Base-by-base conservation (phyloP, 2,113 vertebrate species). In the Vicugna pacos region DNA sequence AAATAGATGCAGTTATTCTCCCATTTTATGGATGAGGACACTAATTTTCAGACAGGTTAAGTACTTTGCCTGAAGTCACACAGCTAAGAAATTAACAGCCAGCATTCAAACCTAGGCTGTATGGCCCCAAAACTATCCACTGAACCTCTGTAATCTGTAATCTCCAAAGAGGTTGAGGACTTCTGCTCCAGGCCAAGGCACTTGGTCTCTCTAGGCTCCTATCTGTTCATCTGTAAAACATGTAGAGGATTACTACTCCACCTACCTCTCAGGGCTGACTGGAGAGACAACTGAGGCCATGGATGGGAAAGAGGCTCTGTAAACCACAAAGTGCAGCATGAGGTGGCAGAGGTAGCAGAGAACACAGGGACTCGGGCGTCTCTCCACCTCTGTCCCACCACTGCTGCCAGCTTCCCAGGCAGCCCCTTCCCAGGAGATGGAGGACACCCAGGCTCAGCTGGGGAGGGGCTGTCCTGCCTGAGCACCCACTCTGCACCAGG, bases 391-490 rank as follows among this genome's bases (percentile, higher is more conserved):
- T 35, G 35, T 16, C n/a, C 48, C 38, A 48, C 60, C 72, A 28
- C 32, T 16, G 0, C 30, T 10, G 52, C 20, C 28, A 79, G 38
- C 85, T 92, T 91, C 89, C 17, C 77, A 72, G 81, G 89, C 52
- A 26, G 56, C 56, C 87, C 97, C 93, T 97, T 96, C 69, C 94
- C 96, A 60, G 52, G 26, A 15, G 54, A 52, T 24, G 93, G 93
- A 95, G 93, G 95, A 96, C 48, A 56, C 2, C 30, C 62, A 22
- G 0, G 60, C 11, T 13, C 4, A 76, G 5, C 64, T 1, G 1
- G 16, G 60, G 19, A 52, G 32, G 28, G 28, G 86, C 4, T 1
- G 70, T 91, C 95, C 94, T 69, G 10, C 13, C 7, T 15, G 80
- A 85, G 1, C 64, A 69, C 5, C 50, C 3, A 30, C 28, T 35